Conservation (phyloP, 2,113 vertebrate genomes). For the Anseranas semipalmata region DNA sequence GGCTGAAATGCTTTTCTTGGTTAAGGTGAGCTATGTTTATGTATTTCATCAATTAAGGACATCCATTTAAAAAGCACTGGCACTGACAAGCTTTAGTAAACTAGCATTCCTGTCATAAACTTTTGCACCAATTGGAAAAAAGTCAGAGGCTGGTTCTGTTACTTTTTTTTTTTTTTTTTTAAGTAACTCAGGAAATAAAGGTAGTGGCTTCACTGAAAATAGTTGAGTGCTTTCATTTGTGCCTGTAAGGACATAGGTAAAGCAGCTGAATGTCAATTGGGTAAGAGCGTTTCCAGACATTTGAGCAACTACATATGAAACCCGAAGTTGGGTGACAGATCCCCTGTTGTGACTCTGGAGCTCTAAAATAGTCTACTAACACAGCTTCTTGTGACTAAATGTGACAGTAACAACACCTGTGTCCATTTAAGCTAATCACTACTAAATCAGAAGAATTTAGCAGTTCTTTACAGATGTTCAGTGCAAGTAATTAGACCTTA, state of each 20-base stretch:
- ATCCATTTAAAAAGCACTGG: not conserved
- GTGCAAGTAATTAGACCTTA: not conserved
- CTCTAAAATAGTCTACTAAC: not conserved
- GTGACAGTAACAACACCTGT: not conserved
- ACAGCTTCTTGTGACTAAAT: not conserved
- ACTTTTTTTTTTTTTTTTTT: not conserved
- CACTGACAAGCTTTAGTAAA: too few species aligned
- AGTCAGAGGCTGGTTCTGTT: not conserved
- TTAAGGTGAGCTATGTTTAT: not conserved
- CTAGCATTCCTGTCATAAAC: too few species aligned
- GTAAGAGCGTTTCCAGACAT: not conserved
- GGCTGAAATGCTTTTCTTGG: not conserved
- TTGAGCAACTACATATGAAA: not conserved
- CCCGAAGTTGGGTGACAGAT: not conserved
- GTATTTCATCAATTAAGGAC: not conserved
- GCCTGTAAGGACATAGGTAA: not conserved
- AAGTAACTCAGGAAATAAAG: not conserved
- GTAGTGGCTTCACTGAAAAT: not conserved
- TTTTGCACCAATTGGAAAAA: too few species aligned
- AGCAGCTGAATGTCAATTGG: not conserved
- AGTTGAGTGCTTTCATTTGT: not conserved
- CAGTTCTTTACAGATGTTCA: not conserved
- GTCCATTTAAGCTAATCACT: not conserved
- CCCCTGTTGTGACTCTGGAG: fast-evolving
- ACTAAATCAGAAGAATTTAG: not conserved